These are phyloP conservation scores for Chlorops oryzae DNA, from an alignment of 1,140 invertebrate genomes.

Conservation along the genomic window DNA sequence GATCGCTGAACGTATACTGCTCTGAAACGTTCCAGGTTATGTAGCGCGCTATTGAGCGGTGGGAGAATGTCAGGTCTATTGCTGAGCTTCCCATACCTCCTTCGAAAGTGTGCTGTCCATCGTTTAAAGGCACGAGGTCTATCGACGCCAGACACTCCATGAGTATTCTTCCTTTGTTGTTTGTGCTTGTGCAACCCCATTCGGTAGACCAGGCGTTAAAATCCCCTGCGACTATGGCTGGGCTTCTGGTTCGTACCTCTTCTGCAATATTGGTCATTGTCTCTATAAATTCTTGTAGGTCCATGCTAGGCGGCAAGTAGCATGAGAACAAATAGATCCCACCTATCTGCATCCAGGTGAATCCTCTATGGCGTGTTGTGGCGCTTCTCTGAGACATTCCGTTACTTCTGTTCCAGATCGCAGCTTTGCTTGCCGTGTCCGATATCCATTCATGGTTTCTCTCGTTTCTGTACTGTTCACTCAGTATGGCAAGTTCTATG, in stretches of 20 bases:
- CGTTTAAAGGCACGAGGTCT: background rate
- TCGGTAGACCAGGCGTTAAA: conserved; percentile 6
- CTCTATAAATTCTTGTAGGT: background rate
- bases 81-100: background rate
- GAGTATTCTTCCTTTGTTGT: background rate
- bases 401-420: too few relatives aligned
- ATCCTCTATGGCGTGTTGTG: too few relatives aligned
- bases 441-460: too few relatives aligned
- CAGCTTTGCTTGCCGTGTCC: too few relatives aligned
- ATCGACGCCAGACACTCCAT: background rate
- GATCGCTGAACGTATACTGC: background rate
- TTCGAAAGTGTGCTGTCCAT: background rate
- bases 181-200: background rate
- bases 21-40: background rate
- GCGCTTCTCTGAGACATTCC: too few relatives aligned
- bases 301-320: background rate
- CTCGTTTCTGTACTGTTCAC: too few relatives aligned
- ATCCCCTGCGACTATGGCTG: background rate
- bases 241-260: background rate
- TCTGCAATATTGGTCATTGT: background rate
- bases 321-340: too few relatives aligned
- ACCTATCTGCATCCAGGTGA: too few relatives aligned
- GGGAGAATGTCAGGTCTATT: background rate
- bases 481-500: too few relatives aligned
- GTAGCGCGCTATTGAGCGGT: background rate